A percentile compares a stretch with the other conserved stretches of the same genome.
These are phyloP conservation scores for Merluccius polli DNA, from an alignment of 2,797 vertebrate species.

Conservation along the genomic window DNA sequence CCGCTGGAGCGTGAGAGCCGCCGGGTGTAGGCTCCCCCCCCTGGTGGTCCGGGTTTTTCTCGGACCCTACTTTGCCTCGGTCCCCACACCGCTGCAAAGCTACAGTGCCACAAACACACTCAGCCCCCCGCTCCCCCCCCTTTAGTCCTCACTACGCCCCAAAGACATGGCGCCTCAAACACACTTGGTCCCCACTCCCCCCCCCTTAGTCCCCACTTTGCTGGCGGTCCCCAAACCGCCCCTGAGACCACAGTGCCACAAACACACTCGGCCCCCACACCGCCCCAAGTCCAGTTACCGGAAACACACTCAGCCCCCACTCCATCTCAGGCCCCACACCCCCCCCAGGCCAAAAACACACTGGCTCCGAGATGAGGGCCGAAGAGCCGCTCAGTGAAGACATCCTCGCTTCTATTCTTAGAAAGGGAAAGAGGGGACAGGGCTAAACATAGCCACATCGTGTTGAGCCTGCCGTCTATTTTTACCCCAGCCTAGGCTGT, in stretches of 20 bases:
- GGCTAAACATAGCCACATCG: slow-evolving; percentile 56
- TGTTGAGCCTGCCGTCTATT: slow-evolving; percentile 55
- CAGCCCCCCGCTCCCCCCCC: no score
- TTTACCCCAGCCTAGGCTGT: slow-evolving; percentile 47
- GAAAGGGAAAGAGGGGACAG: slow-evolving; percentile 14
- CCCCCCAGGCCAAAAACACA: slow-evolving; percentile 18
- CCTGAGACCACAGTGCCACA: neutral
- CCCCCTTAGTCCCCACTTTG: neutral
- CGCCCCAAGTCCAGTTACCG: neutral
- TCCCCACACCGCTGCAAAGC: neutral
- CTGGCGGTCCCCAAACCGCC: no score
- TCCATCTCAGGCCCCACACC: neutral
- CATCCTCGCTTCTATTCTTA: slow-evolving; percentile 53
- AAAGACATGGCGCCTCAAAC: neutral
- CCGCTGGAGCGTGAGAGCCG: neutral
- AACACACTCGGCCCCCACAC: neutral
- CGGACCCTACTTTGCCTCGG: neutral
- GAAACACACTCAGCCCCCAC: neutral
- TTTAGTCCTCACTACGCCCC: neutral
- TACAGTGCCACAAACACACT: neutral
- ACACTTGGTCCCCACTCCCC: neutral
- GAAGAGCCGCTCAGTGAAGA: slow-evolving; percentile 22
- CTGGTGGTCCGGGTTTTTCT: neutral
- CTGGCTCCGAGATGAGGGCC: slow-evolving; percentile 20
- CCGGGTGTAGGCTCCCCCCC: neutral